These are phyloP conservation scores for Sympetrum striolatum DNA, from an alignment of 2,888 invertebrate genomes.

Conservation along the genomic window DNA sequence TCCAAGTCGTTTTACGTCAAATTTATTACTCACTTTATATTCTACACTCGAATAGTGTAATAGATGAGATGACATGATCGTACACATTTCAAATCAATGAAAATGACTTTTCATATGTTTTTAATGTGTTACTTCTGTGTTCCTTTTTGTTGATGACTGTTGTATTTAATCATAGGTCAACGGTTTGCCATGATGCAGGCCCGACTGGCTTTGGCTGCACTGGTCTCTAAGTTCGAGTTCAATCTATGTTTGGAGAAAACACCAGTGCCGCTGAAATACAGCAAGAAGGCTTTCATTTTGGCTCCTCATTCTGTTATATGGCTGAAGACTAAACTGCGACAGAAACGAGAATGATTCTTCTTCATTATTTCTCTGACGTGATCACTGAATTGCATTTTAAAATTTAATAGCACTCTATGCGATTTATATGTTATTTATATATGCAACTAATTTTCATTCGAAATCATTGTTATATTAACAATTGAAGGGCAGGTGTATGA, in stretches of 20 bases:
- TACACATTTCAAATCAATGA: too few relatives aligned
- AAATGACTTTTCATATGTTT: constrained; percentile 56
- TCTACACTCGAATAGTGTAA: too few relatives aligned
- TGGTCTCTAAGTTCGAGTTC: neutral
- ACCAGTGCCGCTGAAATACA: neutral
- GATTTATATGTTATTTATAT: too few relatives aligned
- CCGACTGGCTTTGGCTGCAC: neutral
- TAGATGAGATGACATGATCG: too few relatives aligned
- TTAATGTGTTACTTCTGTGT: neutral
- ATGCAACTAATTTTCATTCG: too few relatives aligned
- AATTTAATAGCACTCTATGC: too few relatives aligned
- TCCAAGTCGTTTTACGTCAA: too few relatives aligned
- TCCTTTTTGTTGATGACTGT: neutral
- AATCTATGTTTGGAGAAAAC: neutral
- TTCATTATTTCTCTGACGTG: too few relatives aligned
- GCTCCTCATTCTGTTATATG: neutral
- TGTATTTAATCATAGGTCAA: neutral
- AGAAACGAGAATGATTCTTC: neutral
- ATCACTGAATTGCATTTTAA: too few relatives aligned
- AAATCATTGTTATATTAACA: too few relatives aligned
- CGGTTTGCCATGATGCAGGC: neutral
- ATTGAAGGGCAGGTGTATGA: too few relatives aligned
- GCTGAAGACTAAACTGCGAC: neutral
- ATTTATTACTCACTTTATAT: too few relatives aligned
- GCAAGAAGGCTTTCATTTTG: neutral